These are phyloP conservation scores for Parnassius mnemosyne DNA, from an alignment of 2,888 invertebrate genomes.

Conservation along the genomic window DNA sequence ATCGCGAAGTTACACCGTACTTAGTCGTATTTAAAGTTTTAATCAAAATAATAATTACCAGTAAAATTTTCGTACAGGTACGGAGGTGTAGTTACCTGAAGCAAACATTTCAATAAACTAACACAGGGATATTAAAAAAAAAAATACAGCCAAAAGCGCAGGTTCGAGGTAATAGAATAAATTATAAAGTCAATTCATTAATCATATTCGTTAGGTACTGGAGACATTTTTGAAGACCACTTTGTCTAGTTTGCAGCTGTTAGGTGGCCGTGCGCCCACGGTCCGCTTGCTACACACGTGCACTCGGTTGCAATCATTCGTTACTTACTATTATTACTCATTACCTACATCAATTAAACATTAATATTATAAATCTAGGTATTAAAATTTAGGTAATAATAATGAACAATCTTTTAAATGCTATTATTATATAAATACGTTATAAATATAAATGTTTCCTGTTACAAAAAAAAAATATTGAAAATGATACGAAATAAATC, in stretches of 20 bases:
- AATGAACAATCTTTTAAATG: slow-evolving; percentile 82
- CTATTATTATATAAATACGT: slow-evolving; percentile 82
- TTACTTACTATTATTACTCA: slow-evolving; percentile 77
- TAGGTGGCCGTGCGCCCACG: slow-evolving; percentile 35
- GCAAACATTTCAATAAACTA: slow-evolving; percentile 73
- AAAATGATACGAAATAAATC: slow-evolving; percentile 80
- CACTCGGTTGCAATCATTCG: slow-evolving; percentile 74
- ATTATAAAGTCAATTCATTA: slow-evolving; percentile 80
- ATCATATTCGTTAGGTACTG: slow-evolving; percentile 78
- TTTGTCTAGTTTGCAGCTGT: slow-evolving; percentile 62
- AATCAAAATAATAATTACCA: slow-evolving; percentile 65
- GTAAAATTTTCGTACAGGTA: slow-evolving; percentile 60
- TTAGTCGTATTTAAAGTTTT: slow-evolving; percentile 73
- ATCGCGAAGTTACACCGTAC: slow-evolving; percentile 69
- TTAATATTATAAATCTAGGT: slow-evolving; percentile 79
- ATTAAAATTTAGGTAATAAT: slow-evolving; percentile 81
- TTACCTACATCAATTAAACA: slow-evolving; percentile 80
- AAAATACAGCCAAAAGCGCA: slow-evolving; percentile 70
- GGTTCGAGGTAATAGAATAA: slow-evolving; percentile 78
- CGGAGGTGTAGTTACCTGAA: slow-evolving; percentile 58
- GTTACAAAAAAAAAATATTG: slow-evolving; percentile 80
- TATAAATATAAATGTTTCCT: slow-evolving; percentile 82
- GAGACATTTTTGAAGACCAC: slow-evolving; percentile 66
- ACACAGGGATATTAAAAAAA: slow-evolving; percentile 75
- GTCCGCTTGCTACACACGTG: slow-evolving; percentile 62